Evolutionary conservation across 64 coral and sea anemone genomes (phyloP).

Genomic region (Platygyra sinensis): DNA sequence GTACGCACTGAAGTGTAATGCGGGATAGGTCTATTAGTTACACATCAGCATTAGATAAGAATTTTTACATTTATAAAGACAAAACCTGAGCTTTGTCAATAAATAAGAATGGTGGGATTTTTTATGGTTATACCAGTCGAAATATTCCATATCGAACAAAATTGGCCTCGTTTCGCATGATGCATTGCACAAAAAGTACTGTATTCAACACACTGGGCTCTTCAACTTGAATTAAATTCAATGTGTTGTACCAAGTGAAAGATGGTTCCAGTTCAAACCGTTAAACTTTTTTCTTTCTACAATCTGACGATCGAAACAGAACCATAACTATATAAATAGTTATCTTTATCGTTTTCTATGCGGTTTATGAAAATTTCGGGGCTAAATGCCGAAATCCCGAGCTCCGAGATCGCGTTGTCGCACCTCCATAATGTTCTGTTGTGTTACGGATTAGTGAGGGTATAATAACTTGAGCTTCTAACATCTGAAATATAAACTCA

Average conservation of each 20-base stretch:
- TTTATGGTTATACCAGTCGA: background rate
- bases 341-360: background rate
- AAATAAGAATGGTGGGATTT: background rate
- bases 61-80: background rate
- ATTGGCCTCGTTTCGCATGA: background rate
- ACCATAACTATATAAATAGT: background rate
- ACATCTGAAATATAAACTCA: background rate
- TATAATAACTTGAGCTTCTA: too few relatives aligned
- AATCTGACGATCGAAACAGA: background rate
- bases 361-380: background rate
- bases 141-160: background rate
- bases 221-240: background rate
- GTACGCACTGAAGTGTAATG: too few relatives aligned
- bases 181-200: background rate
- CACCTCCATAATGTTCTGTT: background rate
- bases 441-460: constrained; percentile 13
- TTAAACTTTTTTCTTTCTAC: background rate
- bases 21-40: too few relatives aligned
- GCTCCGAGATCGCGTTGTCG: background rate
- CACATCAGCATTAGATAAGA: too few relatives aligned
- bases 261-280: background rate
- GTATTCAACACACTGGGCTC: background rate
- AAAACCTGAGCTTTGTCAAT: background rate
- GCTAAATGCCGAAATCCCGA: background rate
- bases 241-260: background rate